These are phyloP conservation scores for Torymus auratus DNA, from an alignment of 2,888 invertebrate genomes.

Conservation along the genomic window DNA sequence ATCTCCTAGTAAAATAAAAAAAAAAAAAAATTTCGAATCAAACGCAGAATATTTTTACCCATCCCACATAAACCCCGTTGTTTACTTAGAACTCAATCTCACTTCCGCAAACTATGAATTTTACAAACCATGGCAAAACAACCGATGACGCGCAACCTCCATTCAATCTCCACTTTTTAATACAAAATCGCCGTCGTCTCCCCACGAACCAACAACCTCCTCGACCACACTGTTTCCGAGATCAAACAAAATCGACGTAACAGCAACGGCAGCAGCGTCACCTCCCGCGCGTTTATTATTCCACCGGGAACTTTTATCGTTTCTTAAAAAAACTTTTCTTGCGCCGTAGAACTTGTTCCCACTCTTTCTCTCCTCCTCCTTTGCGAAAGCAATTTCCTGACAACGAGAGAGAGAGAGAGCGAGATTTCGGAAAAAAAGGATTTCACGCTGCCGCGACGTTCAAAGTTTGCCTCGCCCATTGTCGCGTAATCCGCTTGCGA, in stretches of 20 bases:
- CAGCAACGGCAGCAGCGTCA: not conserved
- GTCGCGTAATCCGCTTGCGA: constrained; percentile 15
- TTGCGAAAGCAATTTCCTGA: constrained; percentile 53
- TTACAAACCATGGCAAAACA: no score
- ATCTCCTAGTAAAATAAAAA: no score
- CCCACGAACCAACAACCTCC: no score
- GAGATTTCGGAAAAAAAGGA: constrained; percentile 43
- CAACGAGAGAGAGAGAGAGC: constrained; percentile 14
- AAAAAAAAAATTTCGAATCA: no score
- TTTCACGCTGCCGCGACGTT: constrained; percentile 1
- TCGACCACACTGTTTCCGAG: not conserved
- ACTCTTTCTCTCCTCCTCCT: not conserved
- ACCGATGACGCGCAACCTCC: no score
- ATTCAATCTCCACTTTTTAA: no score
- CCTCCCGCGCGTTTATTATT: constrained; percentile 38
- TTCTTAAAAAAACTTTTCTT: constrained; percentile 31
- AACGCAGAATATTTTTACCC: no score
- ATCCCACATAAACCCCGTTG: no score
- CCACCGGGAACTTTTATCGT: constrained; percentile 28
- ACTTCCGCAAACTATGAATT: no score
- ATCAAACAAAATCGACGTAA: constrained; percentile 30
- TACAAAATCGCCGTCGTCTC: no score
- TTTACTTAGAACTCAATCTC: no score
- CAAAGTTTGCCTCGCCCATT: constrained; percentile 30
- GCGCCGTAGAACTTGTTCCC: constrained; percentile 5